A percentile compares a stretch with the other conserved stretches of the same genome.
Conservation (phyloP, 1,140 invertebrate species). For the Drosophila kepulauana region DNA sequence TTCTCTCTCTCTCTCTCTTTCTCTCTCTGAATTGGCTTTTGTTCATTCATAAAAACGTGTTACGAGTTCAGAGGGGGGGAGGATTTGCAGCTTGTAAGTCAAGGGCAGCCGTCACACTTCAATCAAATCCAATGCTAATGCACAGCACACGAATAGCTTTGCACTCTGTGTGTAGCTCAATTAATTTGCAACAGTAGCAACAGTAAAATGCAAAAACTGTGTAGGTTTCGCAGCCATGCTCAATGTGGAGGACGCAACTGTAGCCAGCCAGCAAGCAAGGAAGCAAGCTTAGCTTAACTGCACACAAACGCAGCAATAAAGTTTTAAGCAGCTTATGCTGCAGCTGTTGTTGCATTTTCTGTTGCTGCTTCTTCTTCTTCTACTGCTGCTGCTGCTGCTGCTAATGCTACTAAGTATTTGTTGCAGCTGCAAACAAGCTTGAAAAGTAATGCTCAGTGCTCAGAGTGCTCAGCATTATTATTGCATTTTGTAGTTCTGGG, state of each 20-base stretch:
- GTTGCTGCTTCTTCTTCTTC: background rate
- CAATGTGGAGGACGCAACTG: background rate
- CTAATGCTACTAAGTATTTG: background rate
- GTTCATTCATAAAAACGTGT: conserved; percentile 69
- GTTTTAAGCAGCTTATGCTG: conserved; percentile 12
- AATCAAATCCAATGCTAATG: background rate
- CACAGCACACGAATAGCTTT: background rate
- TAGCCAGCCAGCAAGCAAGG: background rate
- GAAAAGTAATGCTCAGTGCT: background rate
- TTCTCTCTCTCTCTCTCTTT: background rate
- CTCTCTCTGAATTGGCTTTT: conserved; percentile 52
- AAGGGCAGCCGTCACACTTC: background rate
- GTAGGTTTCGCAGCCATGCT: background rate
- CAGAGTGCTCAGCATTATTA: background rate
- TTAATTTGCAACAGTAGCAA: background rate
- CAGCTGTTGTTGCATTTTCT: background rate
- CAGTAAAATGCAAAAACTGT: background rate
- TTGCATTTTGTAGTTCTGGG: background rate
- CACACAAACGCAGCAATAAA: background rate
- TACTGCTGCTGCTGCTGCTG: background rate
- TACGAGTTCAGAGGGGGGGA: conserved; percentile 21
- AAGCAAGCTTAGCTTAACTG: conserved; percentile 1
- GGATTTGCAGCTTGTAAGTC: background rate
- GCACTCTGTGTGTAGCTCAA: background rate
- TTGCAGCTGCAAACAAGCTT: background rate